Evolutionary conservation across 2,888 invertebrate genomes (phyloP), one percentile per base, ranked within the genome.

Genomic region (Mythimna pallens): DNA sequence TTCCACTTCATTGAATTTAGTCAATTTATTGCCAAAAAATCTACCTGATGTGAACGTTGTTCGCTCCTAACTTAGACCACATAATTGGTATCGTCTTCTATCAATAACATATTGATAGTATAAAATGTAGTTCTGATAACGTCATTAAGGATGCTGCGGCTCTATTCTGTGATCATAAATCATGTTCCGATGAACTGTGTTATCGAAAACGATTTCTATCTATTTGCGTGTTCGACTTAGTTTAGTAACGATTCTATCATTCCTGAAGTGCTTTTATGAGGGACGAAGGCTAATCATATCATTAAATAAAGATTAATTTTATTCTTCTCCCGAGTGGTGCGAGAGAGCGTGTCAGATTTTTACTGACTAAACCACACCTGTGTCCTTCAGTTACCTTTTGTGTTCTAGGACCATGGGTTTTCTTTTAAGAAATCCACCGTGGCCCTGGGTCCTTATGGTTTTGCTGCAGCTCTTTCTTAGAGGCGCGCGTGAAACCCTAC

Each of bases 71-170:
- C 69, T 73, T 71, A 34, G 9, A 47, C 73, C 72, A 65, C 30
- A 62, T 71, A 86, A 78, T 84, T 79, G 61, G 71, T 86, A 84
- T 81, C 82, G 40, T 78, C 65, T 76, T 73, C 84, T 76, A 87
- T 87, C 87, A 88, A 87, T 87, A 85, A 86, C 74, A 78, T 73
- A 74, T 59, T 65, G 80, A 80, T 86, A 86, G 73, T 68, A 73
- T 86, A 86, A 86, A 88, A 83, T 85, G 82, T 66, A 83, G 70
- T 68, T 64, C 71, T 79, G 86, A 87, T 87, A 86, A 84, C 81
- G 75, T 86, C 84, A 80, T 84, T 85, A 83, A 70, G 64, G 73
- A 84, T 78, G 80, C 76, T 70, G 72, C 80, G 64, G 81, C 80
- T 77, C 67, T 70, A 73, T 68, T 69, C 71, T 62, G 57, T n/a